Evolutionary conservation across 2,888 invertebrate species (phyloP), one percentile per base, ranked within the genome.

Genomic region (Cataglyphis rosenhaueri): DNA sequence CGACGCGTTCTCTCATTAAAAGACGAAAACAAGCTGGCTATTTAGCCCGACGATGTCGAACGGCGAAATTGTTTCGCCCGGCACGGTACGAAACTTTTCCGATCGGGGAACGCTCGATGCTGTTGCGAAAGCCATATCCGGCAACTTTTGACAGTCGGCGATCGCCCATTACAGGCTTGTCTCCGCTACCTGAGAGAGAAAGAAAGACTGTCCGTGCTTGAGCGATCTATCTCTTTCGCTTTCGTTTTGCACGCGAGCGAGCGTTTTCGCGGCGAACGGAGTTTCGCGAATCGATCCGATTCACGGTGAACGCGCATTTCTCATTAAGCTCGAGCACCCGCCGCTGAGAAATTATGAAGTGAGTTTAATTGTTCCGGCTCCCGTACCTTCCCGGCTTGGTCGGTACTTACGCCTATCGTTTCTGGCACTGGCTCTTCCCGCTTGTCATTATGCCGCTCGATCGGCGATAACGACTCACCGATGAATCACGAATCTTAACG

Each of bases 321-420:
- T 92, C 92, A 92, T 92, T 92, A 91, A 90, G 87, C 87, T 79
- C 70, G 81, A 59, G 87, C 85, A 85, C 87, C 86, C 79, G 83
- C 70, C 81, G 64, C 85, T 76, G 85, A 85, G 89, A 90, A 92
- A 92, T 91, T 91, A 90, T 91, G 89, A 91, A 90, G 90, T 86
- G 87, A 90, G 89, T 91, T 92, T 92, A 91, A 92, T 93, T 92
- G 89, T 90, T 86, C 89, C 87, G 87, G 74, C 35, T 35, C 76
- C 86, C 71, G 83, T 85, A 71, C 84, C 82, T 81, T 29, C 38
- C 55, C 75, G 32, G 44, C 71, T 35, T 52, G 48, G 68, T 29
- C 73, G 83, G 68, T 85, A 73, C 83, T 74, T 78, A 25, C 68
- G 38, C 74, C 78, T 73, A 82, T 86, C 83, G 84, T 62, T 88